Percentiles rank a stretch among this genome's conserved stretches.
Evolutionary conservation across 2,113 vertebrate genomes (phyloP).

Genomic region (Tylochromis polylepis): DNA sequence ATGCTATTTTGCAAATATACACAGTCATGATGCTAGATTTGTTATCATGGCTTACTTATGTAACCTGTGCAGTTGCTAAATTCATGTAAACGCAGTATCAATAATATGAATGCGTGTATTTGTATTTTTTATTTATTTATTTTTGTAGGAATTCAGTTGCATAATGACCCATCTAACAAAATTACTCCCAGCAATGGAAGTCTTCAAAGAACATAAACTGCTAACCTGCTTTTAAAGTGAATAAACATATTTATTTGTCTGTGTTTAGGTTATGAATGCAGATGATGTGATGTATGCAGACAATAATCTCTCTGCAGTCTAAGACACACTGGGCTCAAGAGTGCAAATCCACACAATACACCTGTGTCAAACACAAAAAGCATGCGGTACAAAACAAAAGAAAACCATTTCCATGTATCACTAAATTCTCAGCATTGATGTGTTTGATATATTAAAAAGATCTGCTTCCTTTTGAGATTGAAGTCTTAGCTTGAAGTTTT

Average conservation of each 20-base stretch:
- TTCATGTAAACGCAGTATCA: not conserved
- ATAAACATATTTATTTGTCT: not conserved
- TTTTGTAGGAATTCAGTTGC: not conserved
- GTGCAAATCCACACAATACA: slow-evolving; percentile 16
- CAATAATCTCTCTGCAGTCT: not conserved
- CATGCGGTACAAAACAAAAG: not conserved
- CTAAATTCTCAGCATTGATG: not conserved
- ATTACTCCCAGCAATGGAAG: not conserved
- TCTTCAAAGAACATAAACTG: not conserved
- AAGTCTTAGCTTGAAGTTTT: no score
- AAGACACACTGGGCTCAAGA: not conserved
- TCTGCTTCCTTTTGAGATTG: not conserved
- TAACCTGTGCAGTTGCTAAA: not conserved
- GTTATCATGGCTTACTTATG: not conserved
- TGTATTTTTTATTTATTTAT: not conserved
- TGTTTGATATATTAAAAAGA: not conserved
- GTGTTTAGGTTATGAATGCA: not conserved
- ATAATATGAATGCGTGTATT: not conserved
- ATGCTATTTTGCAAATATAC: not conserved
- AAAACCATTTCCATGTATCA: no score
- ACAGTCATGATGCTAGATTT: not conserved
- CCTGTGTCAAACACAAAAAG: slow-evolving; percentile 8
- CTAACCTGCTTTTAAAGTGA: not conserved
- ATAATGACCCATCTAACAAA: not conserved
- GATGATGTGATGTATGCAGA: slow-evolving; percentile 45